A percentile compares a stretch with the other conserved stretches of the same genome.
phyloP scores from a whole-genome alignment of 2,888 invertebrate species.

The Odontocolon sp. region DNA sequence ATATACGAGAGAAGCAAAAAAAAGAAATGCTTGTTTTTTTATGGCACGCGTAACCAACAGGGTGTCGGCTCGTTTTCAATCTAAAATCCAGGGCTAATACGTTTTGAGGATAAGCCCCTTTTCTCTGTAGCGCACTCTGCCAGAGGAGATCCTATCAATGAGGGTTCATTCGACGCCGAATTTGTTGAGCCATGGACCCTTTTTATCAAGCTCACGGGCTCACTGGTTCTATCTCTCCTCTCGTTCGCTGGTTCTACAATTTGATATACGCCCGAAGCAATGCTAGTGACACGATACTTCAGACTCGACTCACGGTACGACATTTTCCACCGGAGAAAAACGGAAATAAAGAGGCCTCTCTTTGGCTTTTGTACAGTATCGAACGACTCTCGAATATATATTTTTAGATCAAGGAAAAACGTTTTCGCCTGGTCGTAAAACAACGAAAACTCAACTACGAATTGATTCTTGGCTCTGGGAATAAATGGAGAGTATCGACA shows the following conservation, averaged over 20 bases:
- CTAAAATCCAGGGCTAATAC: constrained; percentile 36
- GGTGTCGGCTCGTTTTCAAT: constrained; percentile 43
- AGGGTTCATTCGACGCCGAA: constrained; percentile 29
- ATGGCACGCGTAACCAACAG: constrained; percentile 11
- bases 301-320: too few relatives aligned
- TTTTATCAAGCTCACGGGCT: constrained; percentile 50
- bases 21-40: constrained; percentile 5
- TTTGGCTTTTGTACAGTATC: constrained; percentile 30
- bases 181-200: constrained; percentile 46
- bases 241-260: constrained; percentile 37
- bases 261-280: constrained; percentile 22
- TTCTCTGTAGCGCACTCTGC: constrained; percentile 14
- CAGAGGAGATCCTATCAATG: constrained; percentile 22
- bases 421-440: not conserved
- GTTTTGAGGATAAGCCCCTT: constrained; percentile 42
- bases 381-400: constrained; percentile 10
- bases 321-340: constrained; percentile 20
- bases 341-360: constrained; percentile 14
- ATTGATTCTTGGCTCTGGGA: not conserved
- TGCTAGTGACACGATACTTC: constrained; percentile 34
- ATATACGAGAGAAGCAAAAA: not conserved
- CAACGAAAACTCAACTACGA: not conserved
- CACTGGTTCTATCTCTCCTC: constrained; percentile 6
- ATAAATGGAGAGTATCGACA: not conserved
- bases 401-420: constrained; percentile 1